Conservation (phyloP, 2,797 vertebrate genomes). For the Rhinella marina region DNA sequence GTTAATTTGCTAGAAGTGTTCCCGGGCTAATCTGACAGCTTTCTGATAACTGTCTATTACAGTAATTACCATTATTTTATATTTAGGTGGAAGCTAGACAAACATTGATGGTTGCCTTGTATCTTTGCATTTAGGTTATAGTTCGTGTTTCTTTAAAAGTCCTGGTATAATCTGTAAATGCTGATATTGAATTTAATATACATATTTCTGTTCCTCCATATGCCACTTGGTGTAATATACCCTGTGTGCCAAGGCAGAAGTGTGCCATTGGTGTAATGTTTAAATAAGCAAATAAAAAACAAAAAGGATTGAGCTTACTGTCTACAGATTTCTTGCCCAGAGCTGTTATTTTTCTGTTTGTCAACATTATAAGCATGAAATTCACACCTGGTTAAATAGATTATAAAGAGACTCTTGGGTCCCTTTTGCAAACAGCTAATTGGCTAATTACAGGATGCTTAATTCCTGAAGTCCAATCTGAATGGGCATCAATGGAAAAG, state of each 20-base stretch:
- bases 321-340: slow-evolving; percentile 18
- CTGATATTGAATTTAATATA: not conserved
- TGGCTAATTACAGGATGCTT: slow-evolving; percentile 24
- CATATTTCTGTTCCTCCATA: not conserved
- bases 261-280: not conserved
- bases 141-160: not conserved
- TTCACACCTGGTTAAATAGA: slow-evolving; percentile 43
- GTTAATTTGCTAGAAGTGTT: too few species aligned
- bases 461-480: slow-evolving; percentile 24
- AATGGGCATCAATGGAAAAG: not conserved
- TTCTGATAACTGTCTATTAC: too few species aligned
- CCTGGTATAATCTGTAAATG: not conserved
- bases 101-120: not conserved
- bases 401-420: slow-evolving; percentile 27
- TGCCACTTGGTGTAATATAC: not conserved
- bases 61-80: too few species aligned
- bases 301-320: not conserved
- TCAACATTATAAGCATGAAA: slow-evolving; percentile 16
- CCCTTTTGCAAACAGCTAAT: slow-evolving; percentile 17
- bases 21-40: too few species aligned
- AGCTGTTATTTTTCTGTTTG: slow-evolving; percentile 33
- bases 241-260: not conserved
- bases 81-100: too few species aligned
- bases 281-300: not conserved
- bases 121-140: not conserved